Evolutionary conservation across 2,113 vertebrate species (phyloP).

Genomic region (Lampris incognitus): DNA sequence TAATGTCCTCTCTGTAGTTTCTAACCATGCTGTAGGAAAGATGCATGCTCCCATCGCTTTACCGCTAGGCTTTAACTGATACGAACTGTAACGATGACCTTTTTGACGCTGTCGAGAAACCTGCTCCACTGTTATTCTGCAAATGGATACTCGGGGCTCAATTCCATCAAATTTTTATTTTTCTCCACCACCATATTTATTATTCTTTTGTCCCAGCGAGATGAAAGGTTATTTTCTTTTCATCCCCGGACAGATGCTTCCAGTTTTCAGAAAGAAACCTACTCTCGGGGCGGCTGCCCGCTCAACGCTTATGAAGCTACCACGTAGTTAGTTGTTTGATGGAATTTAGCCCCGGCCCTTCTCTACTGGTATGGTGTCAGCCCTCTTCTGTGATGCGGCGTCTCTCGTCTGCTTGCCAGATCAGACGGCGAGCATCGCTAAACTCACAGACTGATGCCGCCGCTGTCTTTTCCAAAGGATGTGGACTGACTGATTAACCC

Average conservation of each 20-base stretch:
- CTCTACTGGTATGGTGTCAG: conserved; percentile 55
- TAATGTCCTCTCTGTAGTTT: conserved; percentile 87
- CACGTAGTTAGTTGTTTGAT: conserved; percentile 67
- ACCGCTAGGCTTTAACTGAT: conserved; percentile 90
- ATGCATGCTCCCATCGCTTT: conserved; percentile 89
- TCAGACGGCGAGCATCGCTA: conserved; percentile 51
- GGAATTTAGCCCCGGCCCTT: conserved; percentile 71
- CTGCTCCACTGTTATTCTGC: conserved; percentile 77
- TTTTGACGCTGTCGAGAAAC: conserved; percentile 79
- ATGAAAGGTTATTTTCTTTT: conserved; percentile 59
- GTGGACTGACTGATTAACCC: conserved; percentile 71
- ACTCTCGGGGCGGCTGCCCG: conserved; percentile 52
- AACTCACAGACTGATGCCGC: conserved; percentile 61
- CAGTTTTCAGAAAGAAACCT: conserved; percentile 52
- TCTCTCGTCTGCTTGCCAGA: conserved; percentile 59
- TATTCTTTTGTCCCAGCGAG: conserved; percentile 35
- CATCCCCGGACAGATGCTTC: conserved; percentile 44
- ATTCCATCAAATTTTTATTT: conserved; percentile 73
- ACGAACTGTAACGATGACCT: conserved; percentile 84
- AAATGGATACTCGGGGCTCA: conserved; percentile 72
- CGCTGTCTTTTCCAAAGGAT: conserved; percentile 76
- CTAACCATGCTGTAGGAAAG: conserved; percentile 85
- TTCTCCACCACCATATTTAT: conserved; percentile 52
- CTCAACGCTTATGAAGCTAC: conserved; percentile 54
- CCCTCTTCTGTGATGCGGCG: conserved; percentile 63